A percentile compares a stretch with the other conserved stretches of the same genome.
phyloP scores from a whole-genome alignment of 2,888 invertebrate species.

The Gnatocerus cornutus region DNA sequence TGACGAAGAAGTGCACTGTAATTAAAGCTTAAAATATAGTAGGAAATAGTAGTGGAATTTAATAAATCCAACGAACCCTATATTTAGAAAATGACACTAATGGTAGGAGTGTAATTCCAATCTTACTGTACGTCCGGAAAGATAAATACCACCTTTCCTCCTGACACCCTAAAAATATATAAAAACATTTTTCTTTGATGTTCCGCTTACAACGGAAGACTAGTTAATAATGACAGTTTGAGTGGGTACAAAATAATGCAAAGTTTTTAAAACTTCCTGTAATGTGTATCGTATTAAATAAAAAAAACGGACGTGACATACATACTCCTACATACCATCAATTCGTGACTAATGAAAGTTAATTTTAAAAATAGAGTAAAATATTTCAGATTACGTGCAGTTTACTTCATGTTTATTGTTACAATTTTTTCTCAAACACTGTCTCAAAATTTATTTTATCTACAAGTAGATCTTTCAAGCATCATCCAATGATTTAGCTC shows the following conservation, averaged over 20 bases:
- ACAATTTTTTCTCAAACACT: conserved; percentile 2
- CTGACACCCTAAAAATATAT: conserved; percentile 29
- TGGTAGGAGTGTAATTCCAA: conserved; percentile 17
- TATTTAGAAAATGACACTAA: conserved; percentile 30
- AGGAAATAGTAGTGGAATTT: conserved; percentile 10
- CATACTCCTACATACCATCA: too few relatives aligned
- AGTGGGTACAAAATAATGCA: neutral
- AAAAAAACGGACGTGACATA: too few relatives aligned
- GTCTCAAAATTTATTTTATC: conserved; percentile 5
- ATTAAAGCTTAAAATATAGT: neutral
- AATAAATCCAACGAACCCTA: conserved; percentile 25
- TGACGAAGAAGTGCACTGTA: neutral
- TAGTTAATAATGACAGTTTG: neutral
- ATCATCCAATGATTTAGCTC: conserved; percentile 12
- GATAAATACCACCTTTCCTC: conserved; percentile 27
- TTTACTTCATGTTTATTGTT: neutral
- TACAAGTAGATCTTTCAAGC: neutral
- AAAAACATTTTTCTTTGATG: conserved; percentile 29
- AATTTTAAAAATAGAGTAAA: too few relatives aligned
- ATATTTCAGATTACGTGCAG: too few relatives aligned
- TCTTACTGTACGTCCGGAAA: neutral
- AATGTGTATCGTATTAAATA: too few relatives aligned
- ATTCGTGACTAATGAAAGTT: too few relatives aligned
- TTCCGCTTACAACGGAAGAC: conserved; percentile 26
- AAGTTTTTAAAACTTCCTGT: neutral